Evolutionary conservation across 2,888 invertebrate species (phyloP).

Genomic region (Dolomedes plantarius): DNA sequence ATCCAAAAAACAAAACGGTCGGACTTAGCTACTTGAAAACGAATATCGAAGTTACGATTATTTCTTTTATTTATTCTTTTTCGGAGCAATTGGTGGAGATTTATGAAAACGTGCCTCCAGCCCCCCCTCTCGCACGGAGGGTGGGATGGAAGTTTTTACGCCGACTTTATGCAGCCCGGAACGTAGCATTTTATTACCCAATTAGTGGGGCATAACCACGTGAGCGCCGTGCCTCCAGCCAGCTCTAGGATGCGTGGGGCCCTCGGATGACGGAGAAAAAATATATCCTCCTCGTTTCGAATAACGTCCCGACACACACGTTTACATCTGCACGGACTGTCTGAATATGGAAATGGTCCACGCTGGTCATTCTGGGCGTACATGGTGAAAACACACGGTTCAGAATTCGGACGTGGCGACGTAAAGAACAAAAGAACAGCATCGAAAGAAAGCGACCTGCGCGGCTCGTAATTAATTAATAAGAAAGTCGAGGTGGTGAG

Average conservation of each 20-base stretch:
- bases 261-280: constrained; percentile 15
- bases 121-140: constrained; percentile 9
- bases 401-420: too few species aligned
- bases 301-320: constrained; percentile 34
- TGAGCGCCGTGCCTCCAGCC: constrained; percentile 57
- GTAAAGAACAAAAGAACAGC: too few species aligned
- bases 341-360: constrained; percentile 42
- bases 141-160: constrained; percentile 27
- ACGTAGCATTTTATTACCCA: constrained; percentile 68
- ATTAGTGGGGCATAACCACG: constrained; percentile 71
- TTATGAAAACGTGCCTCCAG: constrained; percentile 66
- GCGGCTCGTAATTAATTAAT: too few species aligned
- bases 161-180: constrained; percentile 57
- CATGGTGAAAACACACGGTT: too few species aligned
- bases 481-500: too few species aligned
- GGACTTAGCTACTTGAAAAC: constrained; percentile 53
- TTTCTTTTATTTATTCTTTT: constrained; percentile 14
- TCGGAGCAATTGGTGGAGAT: constrained; percentile 63
- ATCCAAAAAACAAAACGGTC: constrained; percentile 27
- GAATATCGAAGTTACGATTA: constrained; percentile 12
- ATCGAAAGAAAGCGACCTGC: too few species aligned
- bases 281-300: background rate
- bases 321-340: constrained; percentile 46
- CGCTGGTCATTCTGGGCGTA: too few species aligned
- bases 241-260: constrained; percentile 59